These are phyloP conservation scores for Lycocerus yunnanus DNA, from an alignment of 2,888 invertebrate genomes.

Conservation along the genomic window DNA sequence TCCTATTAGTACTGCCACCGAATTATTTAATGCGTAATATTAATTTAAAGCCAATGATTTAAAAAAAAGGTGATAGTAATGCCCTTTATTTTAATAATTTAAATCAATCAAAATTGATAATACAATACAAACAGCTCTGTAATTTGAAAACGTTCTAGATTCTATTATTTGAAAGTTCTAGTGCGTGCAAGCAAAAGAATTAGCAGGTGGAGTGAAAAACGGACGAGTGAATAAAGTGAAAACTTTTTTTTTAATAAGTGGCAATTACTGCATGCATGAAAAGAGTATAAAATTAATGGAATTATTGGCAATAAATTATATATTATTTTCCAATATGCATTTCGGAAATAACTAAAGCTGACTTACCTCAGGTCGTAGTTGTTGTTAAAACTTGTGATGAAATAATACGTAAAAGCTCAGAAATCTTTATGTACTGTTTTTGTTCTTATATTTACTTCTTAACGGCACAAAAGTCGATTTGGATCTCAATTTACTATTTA, in stretches of 20 bases:
- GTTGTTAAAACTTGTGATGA: neutral
- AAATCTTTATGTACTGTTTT: neutral
- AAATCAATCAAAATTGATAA: neutral
- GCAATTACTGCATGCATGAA: neutral
- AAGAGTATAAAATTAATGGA: neutral
- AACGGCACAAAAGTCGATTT: conserved; percentile 7
- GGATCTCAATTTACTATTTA: conserved; percentile 23
- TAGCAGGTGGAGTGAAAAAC: neutral
- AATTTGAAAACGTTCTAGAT: neutral
- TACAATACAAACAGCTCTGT: neutral
- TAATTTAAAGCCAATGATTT: neutral
- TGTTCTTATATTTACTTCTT: neutral
- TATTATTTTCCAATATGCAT: conserved; percentile 2
- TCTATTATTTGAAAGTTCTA: neutral
- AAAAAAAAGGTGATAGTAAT: neutral
- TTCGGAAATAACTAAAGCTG: neutral
- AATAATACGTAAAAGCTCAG: neutral
- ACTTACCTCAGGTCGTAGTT: conserved; percentile 2
- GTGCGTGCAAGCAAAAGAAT: neutral
- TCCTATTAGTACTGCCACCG: neutral
- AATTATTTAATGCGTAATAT: conserved; percentile 1
- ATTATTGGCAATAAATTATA: conserved; percentile 4
- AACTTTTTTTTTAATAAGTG: neutral
- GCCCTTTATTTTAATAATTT: neutral
- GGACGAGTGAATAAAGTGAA: neutral